phyloP scores from a whole-genome alignment of 2,888 invertebrate species.

The Phasia obesa region DNA sequence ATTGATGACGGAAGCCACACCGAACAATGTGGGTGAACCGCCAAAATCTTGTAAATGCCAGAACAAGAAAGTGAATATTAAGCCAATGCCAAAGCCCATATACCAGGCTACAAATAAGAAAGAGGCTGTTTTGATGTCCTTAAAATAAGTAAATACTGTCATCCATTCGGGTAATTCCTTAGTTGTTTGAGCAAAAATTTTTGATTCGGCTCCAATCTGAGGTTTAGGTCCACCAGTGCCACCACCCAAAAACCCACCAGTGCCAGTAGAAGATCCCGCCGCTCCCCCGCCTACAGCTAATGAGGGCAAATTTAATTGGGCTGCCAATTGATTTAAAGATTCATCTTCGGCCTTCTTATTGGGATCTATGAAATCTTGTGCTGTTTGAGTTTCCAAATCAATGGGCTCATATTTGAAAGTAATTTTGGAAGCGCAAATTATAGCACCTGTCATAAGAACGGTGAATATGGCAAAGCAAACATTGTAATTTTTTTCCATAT shows the following conservation, averaged over 20 bases:
- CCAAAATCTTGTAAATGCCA: slow-evolving; percentile 99
- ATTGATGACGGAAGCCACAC: slow-evolving; percentile 98
- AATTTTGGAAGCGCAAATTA: slow-evolving; percentile 93
- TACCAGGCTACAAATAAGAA: slow-evolving; percentile 99
- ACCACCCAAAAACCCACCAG: slow-evolving; percentile 73
- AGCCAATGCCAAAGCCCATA: slow-evolving; percentile 99
- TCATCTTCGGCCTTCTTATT: slow-evolving; percentile 88
- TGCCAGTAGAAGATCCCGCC: slow-evolving; percentile 74
- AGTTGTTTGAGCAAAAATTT: slow-evolving; percentile 95
- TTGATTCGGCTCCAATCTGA: slow-evolving; percentile 85
- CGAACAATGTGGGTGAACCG: slow-evolving; percentile 98
- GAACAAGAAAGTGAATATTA: slow-evolving; percentile 99
- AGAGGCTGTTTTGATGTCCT: slow-evolving; percentile 93
- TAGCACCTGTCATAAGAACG: slow-evolving; percentile 96
- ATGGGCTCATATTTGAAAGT: slow-evolving; percentile 85
- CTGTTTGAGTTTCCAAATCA: slow-evolving; percentile 82
- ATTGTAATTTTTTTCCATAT: slow-evolving; percentile 98
- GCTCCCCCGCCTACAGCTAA: slow-evolving; percentile 84
- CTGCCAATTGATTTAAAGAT: slow-evolving; percentile 91
- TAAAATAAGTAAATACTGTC: slow-evolving; percentile 94
- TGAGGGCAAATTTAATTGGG: slow-evolving; percentile 91
- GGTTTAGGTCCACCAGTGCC: slow-evolving; percentile 78
- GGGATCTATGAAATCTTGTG: slow-evolving; percentile 74
- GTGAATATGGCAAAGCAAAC: slow-evolving; percentile 99
- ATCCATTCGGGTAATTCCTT: slow-evolving; percentile 97